Percentiles rank a stretch among this genome's conserved stretches.
These are phyloP conservation scores for Coryphaenoides rupestris DNA, from an alignment of 2,113 vertebrate genomes.

Conservation along the genomic window DNA sequence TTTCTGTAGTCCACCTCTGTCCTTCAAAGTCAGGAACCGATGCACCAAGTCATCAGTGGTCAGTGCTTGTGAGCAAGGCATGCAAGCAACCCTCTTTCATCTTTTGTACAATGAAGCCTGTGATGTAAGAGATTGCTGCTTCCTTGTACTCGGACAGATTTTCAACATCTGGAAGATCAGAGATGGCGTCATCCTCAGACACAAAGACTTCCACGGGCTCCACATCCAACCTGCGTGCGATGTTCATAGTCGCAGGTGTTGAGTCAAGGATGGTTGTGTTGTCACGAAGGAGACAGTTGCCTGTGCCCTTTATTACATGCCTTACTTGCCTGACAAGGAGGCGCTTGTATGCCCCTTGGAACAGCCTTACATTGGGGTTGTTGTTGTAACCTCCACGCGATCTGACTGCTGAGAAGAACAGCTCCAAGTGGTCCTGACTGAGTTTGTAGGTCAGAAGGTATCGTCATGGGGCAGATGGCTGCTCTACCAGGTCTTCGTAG, in stretches of 20 bases:
- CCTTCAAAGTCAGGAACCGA: not conserved
- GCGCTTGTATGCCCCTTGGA: slow-evolving; percentile 14
- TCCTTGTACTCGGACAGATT: too few species aligned
- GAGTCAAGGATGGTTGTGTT: slow-evolving; percentile 6
- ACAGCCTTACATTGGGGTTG: slow-evolving; percentile 15
- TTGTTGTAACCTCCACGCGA: slow-evolving; percentile 11
- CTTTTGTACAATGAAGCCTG: not conserved
- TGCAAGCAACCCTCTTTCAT: not conserved
- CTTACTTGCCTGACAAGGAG: slow-evolving; percentile 5
- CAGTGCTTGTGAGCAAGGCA: not conserved
- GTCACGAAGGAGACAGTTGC: slow-evolving; percentile 11
- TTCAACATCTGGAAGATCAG: too few species aligned
- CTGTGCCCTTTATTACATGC: slow-evolving; percentile 1
- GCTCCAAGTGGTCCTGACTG: slow-evolving; percentile 26
- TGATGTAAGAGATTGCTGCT: too few species aligned
- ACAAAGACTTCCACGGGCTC: slow-evolving; percentile 1
- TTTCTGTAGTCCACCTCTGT: slow-evolving; percentile 1
- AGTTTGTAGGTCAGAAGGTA: slow-evolving; percentile 23
- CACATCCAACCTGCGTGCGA: slow-evolving; percentile 12
- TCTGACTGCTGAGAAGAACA: slow-evolving; percentile 17
- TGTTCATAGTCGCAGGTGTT: slow-evolving; percentile 14
- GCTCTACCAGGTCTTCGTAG: slow-evolving; percentile 18
- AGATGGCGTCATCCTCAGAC: not conserved
- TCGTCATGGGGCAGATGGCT: slow-evolving; percentile 7
- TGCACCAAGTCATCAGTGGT: not conserved